A percentile compares a stretch with the other conserved stretches of the same genome.
These are phyloP conservation scores for Syritta pipiens DNA, from an alignment of 2,888 invertebrate genomes.

Conservation along the genomic window DNA sequence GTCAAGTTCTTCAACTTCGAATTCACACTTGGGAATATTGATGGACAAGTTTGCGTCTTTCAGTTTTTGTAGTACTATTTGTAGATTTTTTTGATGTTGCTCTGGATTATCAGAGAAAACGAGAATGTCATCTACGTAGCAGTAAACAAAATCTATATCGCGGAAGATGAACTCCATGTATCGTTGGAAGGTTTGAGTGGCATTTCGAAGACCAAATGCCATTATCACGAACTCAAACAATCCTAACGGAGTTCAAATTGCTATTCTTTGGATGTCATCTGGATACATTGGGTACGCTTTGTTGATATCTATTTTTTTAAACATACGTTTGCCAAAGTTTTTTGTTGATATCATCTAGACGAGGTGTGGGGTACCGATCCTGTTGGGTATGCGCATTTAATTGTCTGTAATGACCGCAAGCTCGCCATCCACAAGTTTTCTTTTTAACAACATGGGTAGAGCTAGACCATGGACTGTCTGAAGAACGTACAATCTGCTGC, in stretches of 20 bases:
- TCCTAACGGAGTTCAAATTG: background rate
- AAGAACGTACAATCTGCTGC: background rate
- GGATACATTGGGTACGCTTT: conserved; percentile 12
- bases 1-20: conserved; percentile 32
- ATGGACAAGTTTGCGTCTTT: conserved; percentile 66
- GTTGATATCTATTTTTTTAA: conserved; percentile 10
- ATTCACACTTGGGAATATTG: conserved; percentile 46
- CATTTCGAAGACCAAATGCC: too few relatives aligned
- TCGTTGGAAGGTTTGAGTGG: too few relatives aligned
- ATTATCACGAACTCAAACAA: conserved; percentile 11
- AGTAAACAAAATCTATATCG: conserved; percentile 24
- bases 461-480: conserved; percentile 6
- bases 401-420: conserved; percentile 7
- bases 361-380: conserved; percentile 16
- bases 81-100: conserved; percentile 70
- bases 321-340: too few relatives aligned
- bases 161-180: background rate
- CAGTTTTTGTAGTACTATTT: conserved; percentile 65
- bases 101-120: conserved; percentile 62
- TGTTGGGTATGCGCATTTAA: conserved; percentile 15
- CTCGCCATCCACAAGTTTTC: background rate
- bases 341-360: background rate
- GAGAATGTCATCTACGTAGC: conserved; percentile 72
- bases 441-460: conserved; percentile 2
- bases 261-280: conserved; percentile 8